Base-by-base conservation (phyloP, 2,113 vertebrate genomes). In the Esox niger region DNA sequence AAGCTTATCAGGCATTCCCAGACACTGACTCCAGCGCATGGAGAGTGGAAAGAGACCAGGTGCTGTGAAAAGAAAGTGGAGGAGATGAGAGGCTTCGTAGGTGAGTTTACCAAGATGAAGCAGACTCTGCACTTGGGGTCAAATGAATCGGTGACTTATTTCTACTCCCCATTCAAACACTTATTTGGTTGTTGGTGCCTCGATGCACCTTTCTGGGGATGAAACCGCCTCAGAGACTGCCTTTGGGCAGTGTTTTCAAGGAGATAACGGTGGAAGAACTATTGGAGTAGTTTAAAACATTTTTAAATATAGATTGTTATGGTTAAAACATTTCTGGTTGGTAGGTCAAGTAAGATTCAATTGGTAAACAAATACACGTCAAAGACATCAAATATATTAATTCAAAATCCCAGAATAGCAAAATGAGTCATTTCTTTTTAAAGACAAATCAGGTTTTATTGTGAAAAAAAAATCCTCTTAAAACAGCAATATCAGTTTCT, bases 1-100 rank as follows among this genome's bases (percentile, higher is more conserved):
- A 70, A 83, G 87, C 87, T 89, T 89, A 89, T 89, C 87, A 81
- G 84, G 66, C 75, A 71, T 69, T 68, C 78, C 86, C 87, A 89
- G 87, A 86, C 80, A 83, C 83, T 78, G 84, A 83, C 76, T 76
- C 75, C 79, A 81, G 80, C 8, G n/a, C 75, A 72, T 46, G 72
- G 80, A 76, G 75, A 71, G 66, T 46, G 72, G 80, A 74, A 74
- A 71, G 66, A 81, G 76, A 58, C 69, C 72, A 78, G 71, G 78
- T 17, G 32, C 76, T 60, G 30, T 8, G 71, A 82, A 6, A 77
- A 70, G 32, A 62, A 64, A 54, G 46, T 64, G 32, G 66, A 69
- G 60, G 75, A 68, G 73, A 64, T 32, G 77, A 80, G 69, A 54
- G 71, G 64, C 13, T 10, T 43, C 13, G 35, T 13, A 81, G 85